A percentile compares a stretch with the other conserved stretches of the same genome.
These are phyloP conservation scores for Verasper variegatus DNA, from an alignment of 2,113 vertebrate species.

Conservation along the genomic window DNA sequence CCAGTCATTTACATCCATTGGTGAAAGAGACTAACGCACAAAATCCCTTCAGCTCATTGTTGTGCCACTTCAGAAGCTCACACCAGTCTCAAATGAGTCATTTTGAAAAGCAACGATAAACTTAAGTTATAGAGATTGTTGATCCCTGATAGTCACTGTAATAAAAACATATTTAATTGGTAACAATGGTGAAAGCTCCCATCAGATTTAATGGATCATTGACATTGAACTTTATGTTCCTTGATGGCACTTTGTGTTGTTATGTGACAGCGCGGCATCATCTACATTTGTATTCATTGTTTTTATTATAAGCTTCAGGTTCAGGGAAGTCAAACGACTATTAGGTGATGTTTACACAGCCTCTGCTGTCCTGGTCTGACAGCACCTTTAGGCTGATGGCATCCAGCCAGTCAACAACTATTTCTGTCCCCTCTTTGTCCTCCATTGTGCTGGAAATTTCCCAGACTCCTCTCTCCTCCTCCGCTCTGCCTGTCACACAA, in stretches of 20 bases:
- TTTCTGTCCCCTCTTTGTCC: slow-evolving; percentile 19
- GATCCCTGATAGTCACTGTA: background rate
- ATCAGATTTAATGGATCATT: background rate
- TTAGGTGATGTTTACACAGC: slow-evolving; percentile 1
- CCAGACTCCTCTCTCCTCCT: background rate
- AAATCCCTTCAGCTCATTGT: background rate
- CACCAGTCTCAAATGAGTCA: background rate
- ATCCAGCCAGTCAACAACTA: slow-evolving; percentile 1
- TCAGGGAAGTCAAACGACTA: background rate
- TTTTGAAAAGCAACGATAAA: background rate
- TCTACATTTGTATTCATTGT: background rate
- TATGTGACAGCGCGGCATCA: background rate
- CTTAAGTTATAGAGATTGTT: background rate
- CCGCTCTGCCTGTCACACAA: background rate
- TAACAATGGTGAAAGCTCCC: background rate
- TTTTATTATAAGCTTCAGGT: background rate
- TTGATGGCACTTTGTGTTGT: background rate
- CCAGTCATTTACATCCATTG: background rate
- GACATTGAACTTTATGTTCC: background rate
- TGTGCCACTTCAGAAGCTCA: background rate
- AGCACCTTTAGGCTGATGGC: slow-evolving; percentile 15
- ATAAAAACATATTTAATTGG: slow-evolving; percentile 3
- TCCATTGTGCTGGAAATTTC: background rate
- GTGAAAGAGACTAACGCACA: background rate
- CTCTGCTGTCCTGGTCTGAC: slow-evolving; percentile 1